Evolutionary conservation across 2,888 invertebrate species (phyloP), one percentile per base, ranked within the genome.

Genomic region (Uloborus plumipes): DNA sequence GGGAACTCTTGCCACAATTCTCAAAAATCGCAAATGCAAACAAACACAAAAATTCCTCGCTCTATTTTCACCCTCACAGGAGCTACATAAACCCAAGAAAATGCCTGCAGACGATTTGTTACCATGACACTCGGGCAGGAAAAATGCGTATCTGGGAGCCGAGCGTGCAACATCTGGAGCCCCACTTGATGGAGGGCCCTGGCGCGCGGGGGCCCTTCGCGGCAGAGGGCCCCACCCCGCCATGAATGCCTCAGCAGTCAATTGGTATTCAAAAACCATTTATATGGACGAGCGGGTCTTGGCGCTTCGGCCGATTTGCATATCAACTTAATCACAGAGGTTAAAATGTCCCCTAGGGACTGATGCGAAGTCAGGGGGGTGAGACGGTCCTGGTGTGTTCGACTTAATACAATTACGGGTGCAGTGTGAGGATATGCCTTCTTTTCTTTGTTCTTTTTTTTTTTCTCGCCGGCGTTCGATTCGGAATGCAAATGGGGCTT

Each of bases 261-360:
- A 81, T 81, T 81, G 80, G 80, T 81, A 81, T 81, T 81, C 80
- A 81, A 81, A 81, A 81, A 81, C 80, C 70, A 81, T 81, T 81
- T 81, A 81, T 81, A 81, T 81, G 80, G 74, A 74, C 64, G 80
- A 72, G 61, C 69, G 64, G 64, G 66, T 62, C 66, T 62, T 51
- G 39, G 26, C 49, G 39, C 55, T 50, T 22, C 39, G 51, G 50
- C 51, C 64, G 50, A 81, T 81, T 81, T 81, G 80, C 80, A 81
- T 81, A 70, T 64, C 74, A 81, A 81, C 80, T 74, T 70, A 81
- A 81, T 81, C 80, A 81, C 74, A 61, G 55, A 55, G 80, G 80
- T 69, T 81, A 81, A 81, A 74, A 70, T 81, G 80, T 81, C 80
- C 80, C 74, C 74, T 69, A 74, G 72, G 80, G 80, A 80, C 79